These are phyloP conservation scores for Avahi laniger DNA, from an alignment of 2,797 vertebrate genomes.

Conservation along the genomic window DNA sequence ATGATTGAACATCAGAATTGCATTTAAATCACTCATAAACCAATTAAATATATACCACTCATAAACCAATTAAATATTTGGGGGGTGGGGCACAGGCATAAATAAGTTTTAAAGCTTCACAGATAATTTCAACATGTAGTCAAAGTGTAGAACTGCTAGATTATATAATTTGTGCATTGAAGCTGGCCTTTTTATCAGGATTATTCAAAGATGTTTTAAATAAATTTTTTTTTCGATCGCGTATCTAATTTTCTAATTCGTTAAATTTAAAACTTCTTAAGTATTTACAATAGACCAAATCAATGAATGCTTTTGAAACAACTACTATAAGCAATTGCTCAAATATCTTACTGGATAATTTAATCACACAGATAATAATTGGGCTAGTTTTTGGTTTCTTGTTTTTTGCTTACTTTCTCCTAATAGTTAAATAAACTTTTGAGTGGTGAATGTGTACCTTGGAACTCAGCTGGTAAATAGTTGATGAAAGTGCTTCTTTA, in stretches of 20 bases:
- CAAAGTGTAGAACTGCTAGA: not conserved
- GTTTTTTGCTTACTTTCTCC: not conserved
- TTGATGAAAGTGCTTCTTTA: not conserved
- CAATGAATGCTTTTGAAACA: slow-evolving; percentile 8
- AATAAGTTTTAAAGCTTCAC: not conserved
- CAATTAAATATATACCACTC: not conserved
- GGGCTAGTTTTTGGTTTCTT: not conserved
- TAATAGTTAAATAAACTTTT: slow-evolving; percentile 7
- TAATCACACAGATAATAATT: not conserved
- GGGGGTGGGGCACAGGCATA: not conserved
- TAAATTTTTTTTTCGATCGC: not conserved
- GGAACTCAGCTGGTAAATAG: not conserved
- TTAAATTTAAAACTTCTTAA: slow-evolving; percentile 40
- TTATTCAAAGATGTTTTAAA: slow-evolving; percentile 11
- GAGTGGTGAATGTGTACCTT: not conserved
- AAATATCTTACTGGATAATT: not conserved
- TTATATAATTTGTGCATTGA: slow-evolving; percentile 22
- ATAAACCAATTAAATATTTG: not conserved
- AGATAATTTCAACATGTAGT: not conserved
- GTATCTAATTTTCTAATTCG: not conserved
- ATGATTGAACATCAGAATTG: not conserved
- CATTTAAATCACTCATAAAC: not conserved
- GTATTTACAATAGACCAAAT: not conserved
- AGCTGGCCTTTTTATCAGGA: not conserved
- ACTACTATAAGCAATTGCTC: not conserved